These are phyloP conservation scores for Diabrotica balteata DNA, from an alignment of 2,888 invertebrate genomes.

Conservation along the genomic window DNA sequence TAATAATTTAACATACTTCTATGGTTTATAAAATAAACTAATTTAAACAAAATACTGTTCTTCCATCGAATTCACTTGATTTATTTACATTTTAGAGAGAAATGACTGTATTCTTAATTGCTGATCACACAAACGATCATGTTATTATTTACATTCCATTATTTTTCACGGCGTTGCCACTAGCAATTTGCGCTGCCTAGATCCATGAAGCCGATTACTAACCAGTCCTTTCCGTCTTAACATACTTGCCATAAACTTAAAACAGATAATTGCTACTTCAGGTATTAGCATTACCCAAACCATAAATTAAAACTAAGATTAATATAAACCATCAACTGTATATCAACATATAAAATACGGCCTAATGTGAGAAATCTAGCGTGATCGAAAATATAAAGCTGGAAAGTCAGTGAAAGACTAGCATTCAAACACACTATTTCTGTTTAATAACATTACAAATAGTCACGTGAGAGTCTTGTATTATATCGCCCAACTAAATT, in stretches of 20 bases:
- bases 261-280: conserved; percentile 12
- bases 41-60: too few species aligned
- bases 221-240: neutral
- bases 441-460: conserved; percentile 33
- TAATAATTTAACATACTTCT: too few species aligned
- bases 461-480: conserved; percentile 47
- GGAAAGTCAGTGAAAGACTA: conserved; percentile 28
- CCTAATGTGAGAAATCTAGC: conserved; percentile 27
- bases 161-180: too few species aligned
- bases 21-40: too few species aligned
- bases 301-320: conserved; percentile 23
- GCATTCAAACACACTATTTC: conserved; percentile 22
- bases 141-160: too few species aligned
- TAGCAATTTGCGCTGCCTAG: neutral
- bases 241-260: conserved; percentile 6
- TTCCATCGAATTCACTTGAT: too few species aligned
- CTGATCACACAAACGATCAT: too few species aligned
- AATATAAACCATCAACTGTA: conserved; percentile 21
- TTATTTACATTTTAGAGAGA: too few species aligned
- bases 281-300: conserved; percentile 10
- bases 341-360: conserved; percentile 27
- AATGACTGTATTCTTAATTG: too few species aligned
- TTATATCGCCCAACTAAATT: conserved; percentile 41
- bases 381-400: conserved; percentile 35
- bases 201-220: conserved; percentile 1